Evolutionary conservation across 2,113 vertebrate species (phyloP).

Genomic region (Sus scrofa): DNA sequence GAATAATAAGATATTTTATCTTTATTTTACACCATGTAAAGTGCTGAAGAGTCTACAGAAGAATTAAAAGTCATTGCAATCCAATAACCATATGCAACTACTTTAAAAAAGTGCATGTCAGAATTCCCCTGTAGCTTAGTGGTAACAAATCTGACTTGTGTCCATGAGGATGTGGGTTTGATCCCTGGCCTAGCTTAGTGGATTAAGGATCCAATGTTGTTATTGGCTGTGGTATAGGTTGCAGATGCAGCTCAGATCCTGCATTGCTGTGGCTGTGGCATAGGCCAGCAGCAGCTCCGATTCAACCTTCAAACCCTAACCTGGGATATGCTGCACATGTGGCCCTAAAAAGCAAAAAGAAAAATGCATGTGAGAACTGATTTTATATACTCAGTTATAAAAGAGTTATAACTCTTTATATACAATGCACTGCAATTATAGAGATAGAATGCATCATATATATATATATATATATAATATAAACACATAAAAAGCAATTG

Average conservation of each 20-base stretch:
- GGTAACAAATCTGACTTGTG: too few species aligned
- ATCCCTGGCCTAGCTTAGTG: too few species aligned
- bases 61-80: conserved; percentile 25
- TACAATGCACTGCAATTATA: not conserved
- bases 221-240: too few species aligned
- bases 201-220: too few species aligned
- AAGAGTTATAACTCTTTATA: not conserved
- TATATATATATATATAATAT: not conserved
- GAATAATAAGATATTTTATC: conserved; percentile 50
- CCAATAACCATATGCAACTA: not conserved
- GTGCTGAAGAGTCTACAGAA: conserved; percentile 11
- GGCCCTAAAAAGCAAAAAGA: too few species aligned
- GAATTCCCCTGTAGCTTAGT: not conserved
- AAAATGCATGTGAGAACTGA: not conserved
- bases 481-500: not conserved
- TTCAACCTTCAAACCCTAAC: too few species aligned
- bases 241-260: too few species aligned
- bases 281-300: too few species aligned
- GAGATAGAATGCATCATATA: not conserved
- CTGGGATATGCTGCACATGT: too few species aligned
- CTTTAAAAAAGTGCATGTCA: not conserved
- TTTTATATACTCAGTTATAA: too few species aligned
- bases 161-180: too few species aligned
- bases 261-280: too few species aligned
- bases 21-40: conserved; percentile 31